These are phyloP conservation scores for Phocoena sinus DNA, from an alignment of 2,113 vertebrate genomes.

Conservation along the genomic window DNA sequence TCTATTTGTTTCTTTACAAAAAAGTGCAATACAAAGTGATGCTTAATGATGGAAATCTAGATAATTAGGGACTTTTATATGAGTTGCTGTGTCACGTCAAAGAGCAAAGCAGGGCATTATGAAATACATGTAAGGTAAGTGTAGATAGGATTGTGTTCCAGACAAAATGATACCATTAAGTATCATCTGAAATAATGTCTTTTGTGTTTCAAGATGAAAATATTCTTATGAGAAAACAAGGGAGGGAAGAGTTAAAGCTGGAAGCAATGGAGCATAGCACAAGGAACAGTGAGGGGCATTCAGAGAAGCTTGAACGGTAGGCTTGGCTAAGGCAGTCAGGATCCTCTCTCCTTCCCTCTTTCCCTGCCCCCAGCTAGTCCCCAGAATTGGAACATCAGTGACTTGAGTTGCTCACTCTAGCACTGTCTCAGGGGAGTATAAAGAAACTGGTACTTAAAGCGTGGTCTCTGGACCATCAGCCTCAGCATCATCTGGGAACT, in stretches of 20 bases:
- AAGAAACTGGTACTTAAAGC: neutral
- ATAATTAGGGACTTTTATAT: neutral
- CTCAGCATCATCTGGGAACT: neutral
- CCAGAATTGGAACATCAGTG: neutral
- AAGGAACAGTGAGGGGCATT: too few relatives aligned
- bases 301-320: neutral
- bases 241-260: neutral
- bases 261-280: rapidly evolving
- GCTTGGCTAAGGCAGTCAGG: neutral
- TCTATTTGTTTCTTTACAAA: neutral
- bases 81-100: neutral
- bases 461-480: neutral
- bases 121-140: neutral
- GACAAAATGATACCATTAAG: neutral
- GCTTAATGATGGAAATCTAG: neutral
- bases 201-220: neutral
- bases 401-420: neutral
- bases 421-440: neutral
- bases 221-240: neutral
- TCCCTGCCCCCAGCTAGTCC: neutral
- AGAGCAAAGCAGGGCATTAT: neutral
- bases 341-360: neutral
- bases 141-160: neutral
- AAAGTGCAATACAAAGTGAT: neutral
- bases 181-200: neutral